phyloP scores from a whole-genome alignment of 2,113 vertebrate species.

The Saccopteryx bilineata region DNA sequence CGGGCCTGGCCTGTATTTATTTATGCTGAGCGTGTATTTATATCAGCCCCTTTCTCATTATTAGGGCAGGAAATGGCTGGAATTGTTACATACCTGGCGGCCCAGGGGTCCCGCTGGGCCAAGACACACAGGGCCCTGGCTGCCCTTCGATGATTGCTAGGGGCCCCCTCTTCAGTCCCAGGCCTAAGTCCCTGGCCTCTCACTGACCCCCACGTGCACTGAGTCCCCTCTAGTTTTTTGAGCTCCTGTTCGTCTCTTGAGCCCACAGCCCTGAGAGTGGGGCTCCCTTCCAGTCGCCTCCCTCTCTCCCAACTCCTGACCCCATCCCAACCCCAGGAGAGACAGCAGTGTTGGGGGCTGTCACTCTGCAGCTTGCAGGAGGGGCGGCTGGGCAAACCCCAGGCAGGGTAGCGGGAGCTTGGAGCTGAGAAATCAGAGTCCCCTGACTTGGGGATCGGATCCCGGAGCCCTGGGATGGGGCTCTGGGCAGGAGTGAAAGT shows the following conservation, averaged over 20 bases:
- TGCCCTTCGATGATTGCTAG: not conserved
- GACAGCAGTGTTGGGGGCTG: not conserved
- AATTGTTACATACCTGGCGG: slow-evolving; percentile 90
- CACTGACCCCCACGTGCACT: not conserved
- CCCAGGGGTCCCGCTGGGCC: slow-evolving; percentile 75
- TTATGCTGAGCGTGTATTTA: slow-evolving; percentile 82
- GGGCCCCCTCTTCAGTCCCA: slow-evolving; percentile 64
- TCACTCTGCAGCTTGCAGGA: rapidly evolving
- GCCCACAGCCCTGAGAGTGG: not conserved
- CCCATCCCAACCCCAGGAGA: not conserved
- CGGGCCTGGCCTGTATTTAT: slow-evolving; percentile 83
- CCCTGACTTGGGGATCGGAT: not conserved
- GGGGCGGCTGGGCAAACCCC: no score
- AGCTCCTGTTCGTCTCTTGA: not conserved
- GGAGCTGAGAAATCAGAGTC: not conserved
- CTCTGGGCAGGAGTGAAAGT: not conserved
- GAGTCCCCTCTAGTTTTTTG: not conserved
- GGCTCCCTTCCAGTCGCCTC: not conserved
- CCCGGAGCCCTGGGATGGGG: not conserved
- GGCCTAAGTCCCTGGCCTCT: not conserved
- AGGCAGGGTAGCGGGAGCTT: not conserved
- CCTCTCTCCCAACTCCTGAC: not conserved
- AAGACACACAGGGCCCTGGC: slow-evolving; percentile 86
- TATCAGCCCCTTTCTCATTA: slow-evolving; percentile 83
- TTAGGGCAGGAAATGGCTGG: slow-evolving; percentile 89